A percentile compares a stretch with the other conserved stretches of the same genome.
These are phyloP conservation scores for Aquatica leii DNA, from an alignment of 2,888 invertebrate genomes.

Conservation along the genomic window DNA sequence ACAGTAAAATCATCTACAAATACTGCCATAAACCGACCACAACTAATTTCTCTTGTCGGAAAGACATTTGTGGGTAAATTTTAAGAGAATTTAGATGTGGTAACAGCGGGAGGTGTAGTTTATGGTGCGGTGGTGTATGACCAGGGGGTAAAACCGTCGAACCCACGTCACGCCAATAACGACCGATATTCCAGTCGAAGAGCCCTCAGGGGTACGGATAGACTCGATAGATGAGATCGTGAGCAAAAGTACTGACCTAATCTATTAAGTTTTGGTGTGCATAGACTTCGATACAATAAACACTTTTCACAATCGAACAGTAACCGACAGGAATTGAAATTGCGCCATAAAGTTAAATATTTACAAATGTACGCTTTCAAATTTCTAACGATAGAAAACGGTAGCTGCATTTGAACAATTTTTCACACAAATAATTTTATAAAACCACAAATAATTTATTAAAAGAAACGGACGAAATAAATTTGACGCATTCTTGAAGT, in stretches of 20 bases:
- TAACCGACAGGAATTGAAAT: background rate
- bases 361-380: too few species aligned
- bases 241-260: constrained; percentile 39
- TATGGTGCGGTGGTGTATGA: constrained; percentile 43
- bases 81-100: constrained; percentile 43
- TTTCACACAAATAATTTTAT: too few species aligned
- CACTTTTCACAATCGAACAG: background rate
- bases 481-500: background rate
- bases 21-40: constrained; percentile 32
- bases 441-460: too few species aligned
- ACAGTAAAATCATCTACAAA: constrained; percentile 34
- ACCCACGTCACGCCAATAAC: constrained; percentile 50
- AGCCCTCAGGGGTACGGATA: constrained; percentile 45
- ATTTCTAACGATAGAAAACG: too few species aligned
- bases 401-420: too few species aligned
- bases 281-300: constrained; percentile 21
- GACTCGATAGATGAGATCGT: constrained; percentile 45
- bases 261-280: constrained; percentile 31
- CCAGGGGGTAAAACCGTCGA: constrained; percentile 45
- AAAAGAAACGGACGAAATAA: too few species aligned
- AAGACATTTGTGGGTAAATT: constrained; percentile 36
- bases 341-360: background rate
- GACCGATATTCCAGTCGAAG: constrained; percentile 46
- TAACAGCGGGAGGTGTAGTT: constrained; percentile 43
- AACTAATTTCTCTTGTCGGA: constrained; percentile 28